Conservation (phyloP, 53 echinoderm and acorn worm species). For the Hippasteria phrygiana region DNA sequence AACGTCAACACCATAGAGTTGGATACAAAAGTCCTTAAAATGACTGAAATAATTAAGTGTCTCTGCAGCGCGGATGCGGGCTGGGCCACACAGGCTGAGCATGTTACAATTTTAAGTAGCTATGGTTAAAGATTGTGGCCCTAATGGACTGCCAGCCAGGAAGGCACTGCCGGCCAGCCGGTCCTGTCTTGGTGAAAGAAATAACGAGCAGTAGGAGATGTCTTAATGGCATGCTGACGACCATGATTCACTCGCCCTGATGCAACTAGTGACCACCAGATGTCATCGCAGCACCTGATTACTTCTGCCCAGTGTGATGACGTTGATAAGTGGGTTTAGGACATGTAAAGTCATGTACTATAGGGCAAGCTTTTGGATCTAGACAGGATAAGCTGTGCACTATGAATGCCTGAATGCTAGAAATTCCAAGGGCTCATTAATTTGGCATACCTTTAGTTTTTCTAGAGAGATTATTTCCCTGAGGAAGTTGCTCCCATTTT, state of each 20-base stretch:
- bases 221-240: not conserved
- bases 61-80: not conserved
- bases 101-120: not conserved
- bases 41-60: not conserved
- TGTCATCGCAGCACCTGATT: not conserved
- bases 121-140: not conserved
- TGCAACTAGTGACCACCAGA: not conserved
- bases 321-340: conserved; percentile 27
- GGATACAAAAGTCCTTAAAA: not conserved
- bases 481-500: not conserved
- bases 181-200: not conserved
- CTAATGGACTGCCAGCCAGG: conserved; percentile 3
- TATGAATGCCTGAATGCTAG: not conserved
- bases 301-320: not conserved
- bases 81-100: not conserved
- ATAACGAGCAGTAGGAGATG: not conserved
- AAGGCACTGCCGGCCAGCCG: not conserved
- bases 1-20: not conserved
- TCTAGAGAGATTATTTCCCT: not conserved
- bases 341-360: not conserved
- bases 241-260: not conserved
- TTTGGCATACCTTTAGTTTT: not conserved
- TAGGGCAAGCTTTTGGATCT: not conserved
- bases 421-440: not conserved
- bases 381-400: not conserved